Evolutionary conservation across 2,888 invertebrate genomes (phyloP).

Genomic region (Tipula helvola): DNA sequence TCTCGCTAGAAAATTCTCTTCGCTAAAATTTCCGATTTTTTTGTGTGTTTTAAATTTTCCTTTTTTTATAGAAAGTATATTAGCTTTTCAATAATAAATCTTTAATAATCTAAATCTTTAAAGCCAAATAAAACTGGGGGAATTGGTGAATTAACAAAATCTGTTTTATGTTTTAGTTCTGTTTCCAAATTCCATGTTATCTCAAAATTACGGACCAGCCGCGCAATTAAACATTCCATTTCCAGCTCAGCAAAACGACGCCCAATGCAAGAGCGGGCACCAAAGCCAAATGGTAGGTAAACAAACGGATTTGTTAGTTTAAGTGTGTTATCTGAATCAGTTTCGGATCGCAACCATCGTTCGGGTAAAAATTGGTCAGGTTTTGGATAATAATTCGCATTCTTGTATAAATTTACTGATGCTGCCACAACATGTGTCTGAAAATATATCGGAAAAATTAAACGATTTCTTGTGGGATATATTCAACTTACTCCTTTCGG

Average conservation of each 20-base stretch:
- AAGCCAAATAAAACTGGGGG: not conserved
- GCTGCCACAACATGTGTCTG: slow-evolving; percentile 66
- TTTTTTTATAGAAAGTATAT: too few species aligned
- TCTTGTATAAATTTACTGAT: slow-evolving; percentile 46
- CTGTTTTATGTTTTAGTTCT: not conserved
- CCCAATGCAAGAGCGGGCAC: slow-evolving; percentile 52
- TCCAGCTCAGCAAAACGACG: slow-evolving; percentile 60
- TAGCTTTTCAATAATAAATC: too few species aligned
- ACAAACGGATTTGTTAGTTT: slow-evolving; percentile 7
- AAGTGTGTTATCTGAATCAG: not conserved
- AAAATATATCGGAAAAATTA: slow-evolving; percentile 20
- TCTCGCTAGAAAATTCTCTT: too few species aligned
- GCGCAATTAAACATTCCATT: slow-evolving; percentile 42
- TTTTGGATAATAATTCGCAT: slow-evolving; percentile 50
- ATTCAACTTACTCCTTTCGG: slow-evolving; percentile 40
- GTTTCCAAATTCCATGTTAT: not conserved
- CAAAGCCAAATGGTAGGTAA: slow-evolving; percentile 9
- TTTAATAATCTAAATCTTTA: not conserved
- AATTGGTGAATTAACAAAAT: not conserved
- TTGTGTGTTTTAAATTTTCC: too few species aligned
- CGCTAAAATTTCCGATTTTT: too few species aligned
- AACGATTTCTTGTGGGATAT: not conserved
- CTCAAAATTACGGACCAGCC: slow-evolving; percentile 13
- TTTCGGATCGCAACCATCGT: slow-evolving; percentile 46
- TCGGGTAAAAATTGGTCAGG: slow-evolving; percentile 57